Percentiles rank a stretch among this genome's conserved stretches.
phyloP scores from a whole-genome alignment of 2,888 invertebrate species.

The Synergus japonicus region DNA sequence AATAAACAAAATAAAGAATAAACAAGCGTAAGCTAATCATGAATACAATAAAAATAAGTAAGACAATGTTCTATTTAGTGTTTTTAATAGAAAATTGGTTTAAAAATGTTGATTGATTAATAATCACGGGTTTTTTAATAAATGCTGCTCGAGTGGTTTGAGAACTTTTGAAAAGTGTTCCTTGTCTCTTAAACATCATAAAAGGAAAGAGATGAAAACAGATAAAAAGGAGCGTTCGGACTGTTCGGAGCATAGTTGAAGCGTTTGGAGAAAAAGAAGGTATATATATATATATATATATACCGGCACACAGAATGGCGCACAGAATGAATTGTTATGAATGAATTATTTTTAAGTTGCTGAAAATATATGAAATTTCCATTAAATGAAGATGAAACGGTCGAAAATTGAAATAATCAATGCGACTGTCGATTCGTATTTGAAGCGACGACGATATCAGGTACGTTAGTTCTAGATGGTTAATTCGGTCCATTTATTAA shows the following conservation, averaged over 20 bases:
- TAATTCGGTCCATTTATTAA: constrained; percentile 3
- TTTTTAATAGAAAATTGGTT: not conserved
- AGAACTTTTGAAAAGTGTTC: not conserved
- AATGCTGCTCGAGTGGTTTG: too few species aligned
- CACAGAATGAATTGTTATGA: constrained; percentile 56
- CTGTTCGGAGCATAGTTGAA: too few species aligned
- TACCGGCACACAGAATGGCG: constrained; percentile 57
- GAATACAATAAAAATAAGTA: not conserved
- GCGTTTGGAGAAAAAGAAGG: not conserved
- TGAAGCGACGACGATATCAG: constrained; percentile 85
- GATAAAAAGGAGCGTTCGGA: not conserved
- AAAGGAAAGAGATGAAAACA: not conserved
- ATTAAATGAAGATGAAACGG: constrained; percentile 80
- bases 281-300: too few species aligned
- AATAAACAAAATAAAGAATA: not conserved
- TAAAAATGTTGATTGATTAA: not conserved
- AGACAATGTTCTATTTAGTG: not conserved
- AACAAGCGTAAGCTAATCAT: not conserved
- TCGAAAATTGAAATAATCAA: constrained; percentile 84
- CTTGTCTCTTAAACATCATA: not conserved
- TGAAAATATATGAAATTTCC: constrained; percentile 56
- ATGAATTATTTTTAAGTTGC: constrained; percentile 60
- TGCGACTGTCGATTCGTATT: constrained; percentile 83
- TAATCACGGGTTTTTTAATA: not conserved
- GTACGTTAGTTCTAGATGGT: constrained; percentile 72